Conservation (phyloP, 37 sponge, comb jelly and placozoan genomes). For the Hexactinellida sp. region DNA sequence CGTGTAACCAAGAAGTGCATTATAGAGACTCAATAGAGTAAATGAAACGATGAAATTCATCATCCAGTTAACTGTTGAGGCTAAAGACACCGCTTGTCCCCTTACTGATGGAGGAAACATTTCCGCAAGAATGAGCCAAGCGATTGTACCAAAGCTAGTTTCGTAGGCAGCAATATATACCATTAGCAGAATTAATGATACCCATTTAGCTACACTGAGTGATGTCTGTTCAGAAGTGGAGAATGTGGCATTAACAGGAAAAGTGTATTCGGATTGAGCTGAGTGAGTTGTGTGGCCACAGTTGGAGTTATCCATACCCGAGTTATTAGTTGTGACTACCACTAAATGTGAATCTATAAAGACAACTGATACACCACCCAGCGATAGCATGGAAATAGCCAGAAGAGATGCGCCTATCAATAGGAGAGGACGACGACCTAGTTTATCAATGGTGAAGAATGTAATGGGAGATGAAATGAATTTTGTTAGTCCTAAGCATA, state of each 20-base stretch:
- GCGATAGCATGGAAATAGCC: neutral
- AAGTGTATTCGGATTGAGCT: neutral
- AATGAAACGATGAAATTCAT: neutral
- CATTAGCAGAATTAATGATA: neutral
- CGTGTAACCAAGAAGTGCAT: neutral
- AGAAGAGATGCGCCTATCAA: neutral
- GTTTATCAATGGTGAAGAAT: constrained; percentile 29
- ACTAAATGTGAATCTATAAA: neutral
- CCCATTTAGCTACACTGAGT: neutral
- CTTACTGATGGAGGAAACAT: neutral
- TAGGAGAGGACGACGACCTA: constrained; percentile 38
- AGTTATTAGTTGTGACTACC: neutral
- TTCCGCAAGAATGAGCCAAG: neutral
- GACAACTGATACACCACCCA: neutral
- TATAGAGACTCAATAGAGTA: neutral
- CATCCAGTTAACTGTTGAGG: neutral
- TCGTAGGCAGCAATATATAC: neutral
- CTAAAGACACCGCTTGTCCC: neutral
- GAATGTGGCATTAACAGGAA: neutral
- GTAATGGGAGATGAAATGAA: constrained; percentile 37
- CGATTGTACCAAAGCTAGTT: neutral
- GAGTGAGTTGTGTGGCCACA: neutral
- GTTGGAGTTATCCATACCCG: neutral
- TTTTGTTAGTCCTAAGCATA: constrained; percentile 35
- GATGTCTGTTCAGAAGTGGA: neutral